phyloP scores from a whole-genome alignment of 53 echinoderm and acorn worm species.

The Pentamera pediparva region DNA sequence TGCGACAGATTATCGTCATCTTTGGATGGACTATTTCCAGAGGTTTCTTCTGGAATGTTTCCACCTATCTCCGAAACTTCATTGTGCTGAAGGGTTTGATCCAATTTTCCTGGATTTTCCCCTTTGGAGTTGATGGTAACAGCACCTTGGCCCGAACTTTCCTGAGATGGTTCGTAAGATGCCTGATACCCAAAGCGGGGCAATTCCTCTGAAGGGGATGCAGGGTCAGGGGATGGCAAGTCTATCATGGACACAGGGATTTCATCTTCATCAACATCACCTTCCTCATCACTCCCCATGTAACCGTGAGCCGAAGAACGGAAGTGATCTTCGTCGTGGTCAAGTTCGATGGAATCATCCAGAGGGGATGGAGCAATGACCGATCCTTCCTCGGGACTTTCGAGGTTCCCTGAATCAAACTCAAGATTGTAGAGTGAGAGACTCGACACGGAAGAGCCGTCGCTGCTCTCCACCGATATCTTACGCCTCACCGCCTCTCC shows the following conservation, averaged over 20 bases:
- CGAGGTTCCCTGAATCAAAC: neutral
- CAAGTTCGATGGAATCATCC: neutral
- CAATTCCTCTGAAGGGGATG: neutral
- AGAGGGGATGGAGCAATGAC: neutral
- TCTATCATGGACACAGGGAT: constrained; percentile 85
- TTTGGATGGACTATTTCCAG: too few species aligned
- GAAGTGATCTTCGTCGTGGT: neutral
- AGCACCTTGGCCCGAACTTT: too few species aligned
- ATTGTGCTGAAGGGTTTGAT: neutral
- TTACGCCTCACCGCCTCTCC: neutral
- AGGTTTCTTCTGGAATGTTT: too few species aligned
- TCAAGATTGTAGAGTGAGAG: neutral
- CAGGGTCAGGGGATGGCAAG: constrained; percentile 60
- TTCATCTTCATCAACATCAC: constrained; percentile 17
- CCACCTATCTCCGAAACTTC: too few species aligned
- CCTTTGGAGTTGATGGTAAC: neutral
- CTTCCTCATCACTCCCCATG: neutral
- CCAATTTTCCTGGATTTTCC: too few species aligned
- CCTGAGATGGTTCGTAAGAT: too few species aligned
- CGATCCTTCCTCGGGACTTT: neutral
- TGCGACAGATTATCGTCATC: neutral
- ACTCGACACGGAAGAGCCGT: neutral
- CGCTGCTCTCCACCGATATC: neutral
- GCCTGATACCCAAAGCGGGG: neutral
- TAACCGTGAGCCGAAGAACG: neutral